A percentile compares a stretch with the other conserved stretches of the same genome.
phyloP scores from a whole-genome alignment of 2,113 vertebrate species.

The Hassar affinis region DNA sequence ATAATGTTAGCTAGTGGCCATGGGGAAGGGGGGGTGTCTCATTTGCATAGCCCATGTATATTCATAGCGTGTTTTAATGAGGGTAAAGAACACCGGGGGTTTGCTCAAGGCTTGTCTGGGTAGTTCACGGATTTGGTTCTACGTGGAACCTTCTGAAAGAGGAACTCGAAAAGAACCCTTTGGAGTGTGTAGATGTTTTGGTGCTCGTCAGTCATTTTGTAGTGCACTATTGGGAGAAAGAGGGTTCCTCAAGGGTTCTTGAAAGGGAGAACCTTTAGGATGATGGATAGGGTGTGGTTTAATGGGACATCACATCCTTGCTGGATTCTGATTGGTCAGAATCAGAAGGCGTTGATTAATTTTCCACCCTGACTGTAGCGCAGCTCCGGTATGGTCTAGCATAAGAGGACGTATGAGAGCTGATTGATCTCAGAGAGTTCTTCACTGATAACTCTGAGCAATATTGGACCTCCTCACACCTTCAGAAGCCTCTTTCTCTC shows the following conservation, averaged over 20 bases:
- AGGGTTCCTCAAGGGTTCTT: background rate
- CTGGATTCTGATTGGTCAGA: background rate
- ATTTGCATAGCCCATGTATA: slow-evolving; percentile 15
- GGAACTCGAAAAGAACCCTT: background rate
- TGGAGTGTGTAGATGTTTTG: background rate
- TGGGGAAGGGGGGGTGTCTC: background rate
- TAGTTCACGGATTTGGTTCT: too few relatives aligned
- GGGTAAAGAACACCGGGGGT: background rate
- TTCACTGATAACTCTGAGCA: background rate
- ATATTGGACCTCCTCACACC: slow-evolving; percentile 11
- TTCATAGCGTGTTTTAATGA: slow-evolving; percentile 9
- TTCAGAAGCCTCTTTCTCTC: slow-evolving; percentile 11
- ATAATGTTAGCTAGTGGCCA: background rate
- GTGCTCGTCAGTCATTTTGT: background rate
- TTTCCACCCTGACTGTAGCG: background rate
- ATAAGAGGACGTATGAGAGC: background rate
- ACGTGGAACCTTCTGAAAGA: background rate
- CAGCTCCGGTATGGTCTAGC: background rate
- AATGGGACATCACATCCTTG: background rate
- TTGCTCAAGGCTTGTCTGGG: too few relatives aligned
- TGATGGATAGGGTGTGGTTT: background rate
- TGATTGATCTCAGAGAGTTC: background rate
- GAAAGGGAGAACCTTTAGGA: background rate
- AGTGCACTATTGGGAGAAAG: background rate
- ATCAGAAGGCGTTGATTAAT: background rate